These are phyloP conservation scores for Papilio demoleus DNA, from an alignment of 2,888 invertebrate species.

Conservation along the genomic window DNA sequence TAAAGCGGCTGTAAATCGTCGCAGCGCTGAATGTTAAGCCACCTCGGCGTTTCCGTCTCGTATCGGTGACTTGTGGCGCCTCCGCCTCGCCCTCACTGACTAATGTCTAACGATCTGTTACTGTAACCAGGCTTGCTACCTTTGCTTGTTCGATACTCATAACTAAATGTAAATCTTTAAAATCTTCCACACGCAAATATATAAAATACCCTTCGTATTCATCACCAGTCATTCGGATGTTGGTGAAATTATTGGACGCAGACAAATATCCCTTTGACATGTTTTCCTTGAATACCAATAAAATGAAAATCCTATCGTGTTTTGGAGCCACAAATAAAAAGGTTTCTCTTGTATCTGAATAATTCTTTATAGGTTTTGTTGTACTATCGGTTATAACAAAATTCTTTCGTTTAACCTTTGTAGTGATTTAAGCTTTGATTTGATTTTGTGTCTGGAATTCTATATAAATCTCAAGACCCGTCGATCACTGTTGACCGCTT, in stretches of 20 bases:
- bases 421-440: slow-evolving; percentile 1
- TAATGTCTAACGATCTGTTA: neutral
- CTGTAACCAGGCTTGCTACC: neutral
- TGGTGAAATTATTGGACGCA: neutral
- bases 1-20: slow-evolving; percentile 19
- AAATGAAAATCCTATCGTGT: slow-evolving; percentile 3
- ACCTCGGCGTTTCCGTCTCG: slow-evolving; percentile 10
- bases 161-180: too few species aligned
- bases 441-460: neutral
- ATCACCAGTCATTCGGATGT: neutral
- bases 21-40: slow-evolving; percentile 14
- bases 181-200: too few species aligned
- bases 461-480: neutral
- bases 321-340: slow-evolving; percentile 1
- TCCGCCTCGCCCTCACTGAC: neutral
- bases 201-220: too few species aligned
- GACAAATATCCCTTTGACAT: neutral
- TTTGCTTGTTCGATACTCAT: too few species aligned
- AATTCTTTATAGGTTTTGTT: slow-evolving; percentile 2
- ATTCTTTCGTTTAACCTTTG: slow-evolving; percentile 1
- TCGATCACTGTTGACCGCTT: neutral
- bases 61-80: slow-evolving; percentile 15
- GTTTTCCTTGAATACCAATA: neutral
- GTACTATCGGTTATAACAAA: neutral
- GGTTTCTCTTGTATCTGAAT: neutral